Conservation (phyloP, 2,797 vertebrate species). For the Silurus aristotelis region DNA sequence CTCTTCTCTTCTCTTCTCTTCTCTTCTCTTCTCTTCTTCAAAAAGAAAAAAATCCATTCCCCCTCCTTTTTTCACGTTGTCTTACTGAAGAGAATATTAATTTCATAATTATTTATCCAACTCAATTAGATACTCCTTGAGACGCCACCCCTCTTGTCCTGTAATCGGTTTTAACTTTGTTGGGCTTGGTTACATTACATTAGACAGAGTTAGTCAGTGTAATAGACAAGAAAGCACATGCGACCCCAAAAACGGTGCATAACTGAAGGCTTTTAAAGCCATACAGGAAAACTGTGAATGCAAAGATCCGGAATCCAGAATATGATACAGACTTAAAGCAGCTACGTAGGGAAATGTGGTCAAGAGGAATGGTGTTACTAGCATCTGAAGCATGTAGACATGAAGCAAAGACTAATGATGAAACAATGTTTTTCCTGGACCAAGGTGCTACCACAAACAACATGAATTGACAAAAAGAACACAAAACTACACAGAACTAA, state of each 20-base stretch:
- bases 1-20: too few relatives aligned
- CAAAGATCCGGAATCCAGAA: too few relatives aligned
- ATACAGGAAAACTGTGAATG: background rate
- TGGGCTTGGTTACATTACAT: conserved; percentile 60
- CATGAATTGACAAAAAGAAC: too few relatives aligned
- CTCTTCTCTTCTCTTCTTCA: background rate
- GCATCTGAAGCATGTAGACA: too few relatives aligned
- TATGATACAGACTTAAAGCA: too few relatives aligned
- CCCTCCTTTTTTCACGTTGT: conserved; percentile 24
- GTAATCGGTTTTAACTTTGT: conserved; percentile 63
- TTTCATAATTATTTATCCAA: conserved; percentile 59
- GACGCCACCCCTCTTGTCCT: conserved; percentile 50
- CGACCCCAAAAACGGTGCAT: background rate
- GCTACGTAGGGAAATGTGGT: too few relatives aligned
- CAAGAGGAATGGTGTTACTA: too few relatives aligned
- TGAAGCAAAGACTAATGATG: too few relatives aligned
- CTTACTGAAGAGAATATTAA: conserved; percentile 60
- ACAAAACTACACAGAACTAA: too few relatives aligned
- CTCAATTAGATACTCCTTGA: conserved; percentile 59
- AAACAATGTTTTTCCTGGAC: too few relatives aligned
- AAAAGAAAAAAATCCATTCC: conserved; percentile 21
- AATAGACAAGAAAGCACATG: conserved; percentile 13
- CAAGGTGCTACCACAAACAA: too few relatives aligned
- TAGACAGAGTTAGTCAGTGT: conserved; percentile 51
- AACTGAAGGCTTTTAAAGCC: conserved; percentile 22